Conservation (phyloP, 2,888 invertebrate genomes). For the Epinotia nisella region DNA sequence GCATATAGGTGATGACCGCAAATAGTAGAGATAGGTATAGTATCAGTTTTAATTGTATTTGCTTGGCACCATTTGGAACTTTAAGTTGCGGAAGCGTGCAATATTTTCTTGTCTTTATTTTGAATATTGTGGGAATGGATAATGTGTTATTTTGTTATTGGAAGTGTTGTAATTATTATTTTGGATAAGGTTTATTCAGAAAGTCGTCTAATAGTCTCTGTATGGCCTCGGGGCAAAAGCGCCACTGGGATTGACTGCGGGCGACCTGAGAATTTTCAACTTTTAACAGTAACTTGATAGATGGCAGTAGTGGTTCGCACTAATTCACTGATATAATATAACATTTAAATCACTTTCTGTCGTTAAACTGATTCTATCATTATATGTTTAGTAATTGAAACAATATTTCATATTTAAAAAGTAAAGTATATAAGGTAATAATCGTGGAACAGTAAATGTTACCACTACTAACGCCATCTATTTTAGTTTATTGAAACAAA, state of each 20-base stretch:
- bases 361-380: not conserved
- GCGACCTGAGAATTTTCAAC: not conserved
- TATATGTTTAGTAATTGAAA: too few relatives aligned
- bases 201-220: too few relatives aligned
- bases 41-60: not conserved
- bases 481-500: not conserved
- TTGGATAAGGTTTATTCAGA: not conserved
- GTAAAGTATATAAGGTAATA: too few relatives aligned
- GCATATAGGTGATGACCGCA: not conserved
- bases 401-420: too few relatives aligned
- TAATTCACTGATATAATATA: not conserved
- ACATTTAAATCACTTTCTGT: not conserved
- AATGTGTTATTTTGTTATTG: not conserved
- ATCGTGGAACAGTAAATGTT: not conserved
- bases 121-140: too few relatives aligned
- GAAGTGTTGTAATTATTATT: not conserved
- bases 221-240: too few relatives aligned
- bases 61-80: not conserved
- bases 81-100: not conserved
- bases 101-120: not conserved
- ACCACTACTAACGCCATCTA: conserved; percentile 23
- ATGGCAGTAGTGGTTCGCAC: not conserved
- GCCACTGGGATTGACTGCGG: not conserved
- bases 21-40: too few relatives aligned
- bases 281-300: not conserved